phyloP scores from a whole-genome alignment of 2,113 vertebrate genomes.

The Ptyas mucosa region DNA sequence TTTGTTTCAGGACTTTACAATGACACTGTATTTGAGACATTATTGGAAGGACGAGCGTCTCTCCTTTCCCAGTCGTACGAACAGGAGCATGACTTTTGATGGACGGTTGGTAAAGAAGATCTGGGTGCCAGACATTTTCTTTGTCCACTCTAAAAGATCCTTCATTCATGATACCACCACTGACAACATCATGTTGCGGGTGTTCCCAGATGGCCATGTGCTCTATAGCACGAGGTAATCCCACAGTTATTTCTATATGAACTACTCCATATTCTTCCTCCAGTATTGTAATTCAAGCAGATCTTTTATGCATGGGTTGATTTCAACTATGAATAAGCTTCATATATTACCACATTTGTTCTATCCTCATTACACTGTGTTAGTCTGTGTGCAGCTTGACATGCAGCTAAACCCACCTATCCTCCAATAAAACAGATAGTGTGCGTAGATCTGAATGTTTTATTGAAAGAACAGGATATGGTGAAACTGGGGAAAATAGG shows the following conservation, averaged over 20 bases:
- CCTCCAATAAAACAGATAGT: no score
- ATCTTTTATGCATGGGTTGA: not conserved
- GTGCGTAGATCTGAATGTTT: no score
- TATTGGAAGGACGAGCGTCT: constrained; percentile 95
- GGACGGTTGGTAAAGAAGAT: constrained; percentile 92
- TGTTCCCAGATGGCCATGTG: constrained; percentile 90
- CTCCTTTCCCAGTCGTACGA: constrained; percentile 85
- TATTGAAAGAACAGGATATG: no score
- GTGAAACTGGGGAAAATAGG: no score
- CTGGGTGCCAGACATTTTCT: constrained; percentile 96
- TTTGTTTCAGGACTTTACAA: constrained; percentile 86
- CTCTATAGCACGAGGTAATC: constrained; percentile 92
- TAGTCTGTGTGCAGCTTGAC: no score
- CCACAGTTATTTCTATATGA: not conserved
- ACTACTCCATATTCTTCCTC: not conserved
- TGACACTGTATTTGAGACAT: constrained; percentile 93
- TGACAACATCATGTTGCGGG: constrained; percentile 93
- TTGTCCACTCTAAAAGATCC: constrained; percentile 94
- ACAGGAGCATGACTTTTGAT: constrained; percentile 96
- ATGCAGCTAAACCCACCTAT: no score
- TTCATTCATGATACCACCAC: constrained; percentile 94
- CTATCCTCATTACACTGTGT: no score
- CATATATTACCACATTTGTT: not conserved
- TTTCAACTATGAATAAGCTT: not conserved
- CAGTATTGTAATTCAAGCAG: not conserved